Evolutionary conservation across 2,797 vertebrate species (phyloP).

Genomic region (Siniperca undulata): DNA sequence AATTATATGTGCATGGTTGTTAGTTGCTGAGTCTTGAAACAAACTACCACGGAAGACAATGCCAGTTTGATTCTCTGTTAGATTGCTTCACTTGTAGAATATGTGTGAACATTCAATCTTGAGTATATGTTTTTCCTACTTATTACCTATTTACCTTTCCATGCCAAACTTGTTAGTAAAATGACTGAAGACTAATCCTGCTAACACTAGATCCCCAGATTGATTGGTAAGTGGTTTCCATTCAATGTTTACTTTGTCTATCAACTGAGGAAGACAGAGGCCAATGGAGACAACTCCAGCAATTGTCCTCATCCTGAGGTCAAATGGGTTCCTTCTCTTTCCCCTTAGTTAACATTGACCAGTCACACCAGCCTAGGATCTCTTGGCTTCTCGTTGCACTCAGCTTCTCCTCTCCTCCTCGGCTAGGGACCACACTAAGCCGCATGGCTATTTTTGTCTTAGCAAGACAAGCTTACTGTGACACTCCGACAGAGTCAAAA

Average conservation of each 20-base stretch:
- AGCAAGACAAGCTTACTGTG: constrained; percentile 3
- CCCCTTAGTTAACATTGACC: constrained; percentile 17
- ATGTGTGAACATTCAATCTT: neutral
- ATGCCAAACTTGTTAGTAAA: neutral
- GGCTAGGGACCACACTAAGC: neutral
- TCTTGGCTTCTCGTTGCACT: neutral
- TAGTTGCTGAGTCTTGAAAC: no score
- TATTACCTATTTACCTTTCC: neutral
- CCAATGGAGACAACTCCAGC: constrained; percentile 11
- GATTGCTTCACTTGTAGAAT: neutral
- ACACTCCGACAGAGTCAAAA: constrained; percentile 11
- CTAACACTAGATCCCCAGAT: neutral
- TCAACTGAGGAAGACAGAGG: neutral
- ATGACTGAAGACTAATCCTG: constrained; percentile 4
- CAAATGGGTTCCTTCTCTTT: constrained; percentile 13
- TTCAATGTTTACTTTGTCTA: constrained; percentile 10
- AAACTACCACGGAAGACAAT: no score
- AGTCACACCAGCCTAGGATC: neutral
- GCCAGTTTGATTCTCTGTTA: no score
- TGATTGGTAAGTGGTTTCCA: neutral
- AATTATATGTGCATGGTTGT: neutral
- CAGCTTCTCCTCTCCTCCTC: constrained; percentile 8
- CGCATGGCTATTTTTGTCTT: constrained; percentile 34
- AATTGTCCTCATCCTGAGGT: neutral
- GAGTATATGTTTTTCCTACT: neutral